Conservation (phyloP, 1,140 invertebrate species). For the Ceratina japonica region DNA sequence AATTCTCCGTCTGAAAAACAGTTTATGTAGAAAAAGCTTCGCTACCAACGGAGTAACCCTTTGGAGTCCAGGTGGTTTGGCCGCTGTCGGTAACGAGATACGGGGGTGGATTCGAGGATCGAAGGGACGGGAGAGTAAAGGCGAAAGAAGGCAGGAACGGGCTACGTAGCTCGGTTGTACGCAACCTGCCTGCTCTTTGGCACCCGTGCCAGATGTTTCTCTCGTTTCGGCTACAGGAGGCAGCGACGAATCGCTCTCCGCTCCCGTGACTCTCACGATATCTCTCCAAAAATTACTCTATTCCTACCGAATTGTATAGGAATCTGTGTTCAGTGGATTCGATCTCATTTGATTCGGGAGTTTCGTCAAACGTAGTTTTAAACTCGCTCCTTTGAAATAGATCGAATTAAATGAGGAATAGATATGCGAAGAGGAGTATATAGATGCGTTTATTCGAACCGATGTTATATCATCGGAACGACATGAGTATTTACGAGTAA, state of each 20-base stretch:
- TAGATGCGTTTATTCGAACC: too few relatives aligned
- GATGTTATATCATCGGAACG: too few relatives aligned
- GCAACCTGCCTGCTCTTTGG: slow-evolving; percentile 67
- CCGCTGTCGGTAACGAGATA: slow-evolving; percentile 59
- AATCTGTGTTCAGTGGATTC: too few relatives aligned
- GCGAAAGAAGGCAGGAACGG: slow-evolving; percentile 45
- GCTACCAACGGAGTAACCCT: slow-evolving; percentile 45
- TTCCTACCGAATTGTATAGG: too few relatives aligned
- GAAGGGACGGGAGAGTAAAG: slow-evolving; percentile 15
- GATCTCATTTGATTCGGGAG: too few relatives aligned
- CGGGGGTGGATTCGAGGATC: slow-evolving; percentile 38
- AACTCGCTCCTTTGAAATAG: too few relatives aligned
- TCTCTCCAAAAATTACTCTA: too few relatives aligned
- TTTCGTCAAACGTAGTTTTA: too few relatives aligned
- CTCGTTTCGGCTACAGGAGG: slow-evolving; percentile 33
- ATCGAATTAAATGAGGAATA: background rate
- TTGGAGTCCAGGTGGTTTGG: slow-evolving; percentile 60
- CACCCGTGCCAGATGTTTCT: slow-evolving; percentile 69
- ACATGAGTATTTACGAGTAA: too few relatives aligned
- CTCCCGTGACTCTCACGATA: slow-evolving; percentile 1
- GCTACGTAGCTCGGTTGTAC: slow-evolving; percentile 45
- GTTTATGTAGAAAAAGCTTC: slow-evolving; percentile 5
- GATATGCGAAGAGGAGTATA: background rate
- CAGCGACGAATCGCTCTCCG: slow-evolving; percentile 35
- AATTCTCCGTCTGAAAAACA: background rate